Base-by-base conservation (phyloP, 2,888 invertebrate species). In the Coelogynopora nodosa region DNA sequence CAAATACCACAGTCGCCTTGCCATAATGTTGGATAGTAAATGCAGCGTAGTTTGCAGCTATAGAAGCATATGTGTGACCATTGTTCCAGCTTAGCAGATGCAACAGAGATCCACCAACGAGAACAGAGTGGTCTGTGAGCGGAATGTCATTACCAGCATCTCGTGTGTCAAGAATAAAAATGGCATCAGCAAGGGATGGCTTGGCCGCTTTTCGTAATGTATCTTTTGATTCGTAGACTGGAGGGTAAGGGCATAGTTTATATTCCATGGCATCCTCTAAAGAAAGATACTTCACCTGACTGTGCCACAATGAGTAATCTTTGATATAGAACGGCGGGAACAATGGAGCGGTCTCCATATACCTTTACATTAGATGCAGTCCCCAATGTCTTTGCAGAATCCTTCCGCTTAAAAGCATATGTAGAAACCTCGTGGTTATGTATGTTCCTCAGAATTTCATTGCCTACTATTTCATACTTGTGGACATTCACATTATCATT, bases 61-160 rank as follows among this genome's bases (percentile, higher is more conserved):
- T 82, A n/a, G 10, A 82, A 5, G 28, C 82, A 31, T 82, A 82
- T 29, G 27, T 82, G 10, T 82, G 28, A 87, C 87, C 74, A 67
- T 49, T 87, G 82, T 31, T 86, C 88, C 88, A 88, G 30, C 67
- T 28, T 0, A 88, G 26, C 49, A 81, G 31, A 80, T 88, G 88
- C 28, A 88, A 27, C 67, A 88, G 82, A 13, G 84, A 86, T 26
- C 87, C 88, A 67, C 88, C 88, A 88, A 88, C 88, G 18, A 88
- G 30, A 23, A 88, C 87, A 86, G 86, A 85, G 31, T 67, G 84
- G 29, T 88, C 85, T 80, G 86, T 67, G 49, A 49, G 49, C 49
- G 49, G 18, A 49, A 49, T 49, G 5, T 49, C 49, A 49, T 49
- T 49, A 49, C 49, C 49, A 49, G 49, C 49, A 49, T 49, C 18